Base-by-base conservation (phyloP, 2,113 vertebrate genomes). In the Delphinapterus leucas region DNA sequence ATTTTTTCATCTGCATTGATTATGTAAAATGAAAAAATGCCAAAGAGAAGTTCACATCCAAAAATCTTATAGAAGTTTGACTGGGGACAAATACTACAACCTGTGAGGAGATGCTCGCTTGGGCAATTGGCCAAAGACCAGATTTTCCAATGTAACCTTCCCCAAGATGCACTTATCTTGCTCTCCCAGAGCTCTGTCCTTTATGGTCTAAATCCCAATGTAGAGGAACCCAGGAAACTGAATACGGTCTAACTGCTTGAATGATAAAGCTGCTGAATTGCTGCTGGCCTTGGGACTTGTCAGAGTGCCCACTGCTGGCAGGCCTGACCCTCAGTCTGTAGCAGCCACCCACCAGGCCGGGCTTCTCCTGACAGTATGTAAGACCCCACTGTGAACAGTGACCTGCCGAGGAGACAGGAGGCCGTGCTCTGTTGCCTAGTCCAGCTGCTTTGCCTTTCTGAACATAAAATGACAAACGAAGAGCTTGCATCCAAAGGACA, bases 381-480 rank as follows among this genome's bases (percentile, higher is more conserved):
- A 93, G 61, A 47, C 23, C 41, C 47, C 55, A 61, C 84, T 41
- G 70, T 74, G 49, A 79, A 81, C 31, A 0, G 41, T 21, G 63
- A 70, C 79, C 95, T 83, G 73, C 74, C 10, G 1, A 84, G 44
- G 60, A 96, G 63, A 74, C 31, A 53, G 81, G 80, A 92, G 61
- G 44, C 23, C 44, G n/a, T 3, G 25, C 79, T 94, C 87, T 84
- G 49, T 82, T 93, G 73, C 86, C 91, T 83, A 25, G 83, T 49
- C 85, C n/a, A 89, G 38, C 60, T 84, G 61, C 88, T 95, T 85
- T 76, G 83, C 63, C 58, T 80, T 96, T 23, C 47, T 14, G 53
- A 94, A 77, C 36, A 49, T 36, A 76, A 90, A 93, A 88, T 68
- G 81, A 81, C 88, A 93, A 93, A 95, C 79, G 76, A 84, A 95